phyloP scores from a whole-genome alignment of 2,113 vertebrate species.

The Perognathus longimembris region DNA sequence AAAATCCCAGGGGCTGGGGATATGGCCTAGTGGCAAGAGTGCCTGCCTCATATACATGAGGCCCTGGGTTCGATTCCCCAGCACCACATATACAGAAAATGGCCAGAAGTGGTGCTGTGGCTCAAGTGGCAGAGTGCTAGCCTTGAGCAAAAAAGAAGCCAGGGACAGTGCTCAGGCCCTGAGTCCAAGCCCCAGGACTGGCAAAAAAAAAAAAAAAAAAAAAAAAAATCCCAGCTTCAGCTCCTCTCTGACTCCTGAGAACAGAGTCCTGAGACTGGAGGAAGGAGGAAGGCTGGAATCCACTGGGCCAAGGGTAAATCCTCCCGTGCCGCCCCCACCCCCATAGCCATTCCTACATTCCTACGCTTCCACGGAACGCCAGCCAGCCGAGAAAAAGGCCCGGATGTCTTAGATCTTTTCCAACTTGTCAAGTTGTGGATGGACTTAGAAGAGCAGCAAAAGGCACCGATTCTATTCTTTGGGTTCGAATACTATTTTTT shows the following conservation, averaged over 20 bases:
- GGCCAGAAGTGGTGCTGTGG: no score
- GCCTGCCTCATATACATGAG: no score
- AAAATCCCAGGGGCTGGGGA: no score
- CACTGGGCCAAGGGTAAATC: neutral
- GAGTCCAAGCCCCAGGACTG: neutral
- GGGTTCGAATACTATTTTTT: neutral
- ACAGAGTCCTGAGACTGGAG: no score
- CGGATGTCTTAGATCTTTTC: neutral
- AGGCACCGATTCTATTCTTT: neutral
- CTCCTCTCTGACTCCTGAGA: neutral
- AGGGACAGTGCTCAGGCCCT: no score
- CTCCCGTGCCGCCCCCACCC: neutral
- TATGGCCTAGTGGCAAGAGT: no score
- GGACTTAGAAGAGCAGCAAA: constrained; percentile 7
- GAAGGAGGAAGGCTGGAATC: neutral
- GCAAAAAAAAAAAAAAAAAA: neutral
- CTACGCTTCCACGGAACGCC: neutral
- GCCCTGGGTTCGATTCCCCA: no score
- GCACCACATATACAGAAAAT: no score
- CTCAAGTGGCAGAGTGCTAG: no score
- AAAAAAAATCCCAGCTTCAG: neutral
- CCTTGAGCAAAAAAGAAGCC: no score
- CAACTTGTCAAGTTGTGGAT: neutral
- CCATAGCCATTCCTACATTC: no score
- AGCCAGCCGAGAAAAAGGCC: neutral